Evolutionary conservation across 2,113 vertebrate species (phyloP).

Genomic region (Pagrus major): DNA sequence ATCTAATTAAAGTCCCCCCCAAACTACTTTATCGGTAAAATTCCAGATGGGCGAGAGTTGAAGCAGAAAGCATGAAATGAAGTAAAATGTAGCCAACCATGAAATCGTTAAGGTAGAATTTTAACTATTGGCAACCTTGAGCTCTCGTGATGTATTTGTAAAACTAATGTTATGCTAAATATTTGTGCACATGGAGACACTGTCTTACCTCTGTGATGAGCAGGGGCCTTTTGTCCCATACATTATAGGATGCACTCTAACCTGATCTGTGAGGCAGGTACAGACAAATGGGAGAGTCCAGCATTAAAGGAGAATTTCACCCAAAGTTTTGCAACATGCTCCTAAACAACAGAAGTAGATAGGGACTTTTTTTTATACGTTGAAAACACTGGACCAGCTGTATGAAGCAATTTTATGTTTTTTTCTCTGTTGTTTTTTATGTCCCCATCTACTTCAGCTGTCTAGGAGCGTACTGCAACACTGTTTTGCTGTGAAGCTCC

Average conservation of each 20-base stretch:
- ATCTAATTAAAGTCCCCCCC: slow-evolving; percentile 44
- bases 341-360: no score
- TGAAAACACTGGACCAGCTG: no score
- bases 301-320: no score
- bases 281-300: not conserved
- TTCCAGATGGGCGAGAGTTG: slow-evolving; percentile 18
- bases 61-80: slow-evolving; percentile 22
- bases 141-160: not conserved
- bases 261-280: not conserved
- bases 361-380: no score
- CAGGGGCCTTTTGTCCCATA: not conserved
- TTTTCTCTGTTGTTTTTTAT: no score
- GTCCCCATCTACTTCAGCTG: no score
- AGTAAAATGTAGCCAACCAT: slow-evolving; percentile 25
- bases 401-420: no score
- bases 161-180: not conserved
- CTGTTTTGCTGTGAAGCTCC: no score
- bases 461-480: no score
- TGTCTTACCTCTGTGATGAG: not conserved
- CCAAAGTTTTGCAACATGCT: no score
- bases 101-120: not conserved
- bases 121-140: not conserved
- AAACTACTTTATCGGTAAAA: slow-evolving; percentile 34
- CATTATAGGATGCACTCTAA: slow-evolving; percentile 24
- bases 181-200: not conserved